These are phyloP conservation scores for Hucho hucho DNA, from an alignment of 2,113 vertebrate genomes.

Conservation along the genomic window DNA sequence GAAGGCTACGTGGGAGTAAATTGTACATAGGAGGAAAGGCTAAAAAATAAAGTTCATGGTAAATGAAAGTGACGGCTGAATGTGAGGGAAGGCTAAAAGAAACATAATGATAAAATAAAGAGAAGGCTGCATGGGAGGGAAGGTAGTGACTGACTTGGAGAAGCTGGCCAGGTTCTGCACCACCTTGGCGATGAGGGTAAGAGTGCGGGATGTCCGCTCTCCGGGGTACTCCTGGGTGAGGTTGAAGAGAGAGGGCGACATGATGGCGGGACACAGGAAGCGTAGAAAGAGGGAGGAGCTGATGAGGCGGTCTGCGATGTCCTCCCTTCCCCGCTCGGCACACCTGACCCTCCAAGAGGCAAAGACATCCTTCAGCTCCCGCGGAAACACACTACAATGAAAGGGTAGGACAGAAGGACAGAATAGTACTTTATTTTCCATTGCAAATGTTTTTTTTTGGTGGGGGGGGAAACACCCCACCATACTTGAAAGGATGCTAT, in stretches of 20 bases:
- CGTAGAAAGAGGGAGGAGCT: conserved; percentile 93
- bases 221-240: conserved; percentile 96
- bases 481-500: not conserved
- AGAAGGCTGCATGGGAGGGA: conserved; percentile 12
- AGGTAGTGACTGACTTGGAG: conserved; percentile 85
- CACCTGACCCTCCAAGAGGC: conserved; percentile 93
- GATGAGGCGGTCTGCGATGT: conserved; percentile 94
- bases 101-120: not conserved
- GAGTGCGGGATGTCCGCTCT: conserved; percentile 91
- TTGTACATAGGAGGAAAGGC: too few species aligned
- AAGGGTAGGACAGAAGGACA: not conserved
- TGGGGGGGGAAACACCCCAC: not conserved
- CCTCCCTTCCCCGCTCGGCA: conserved; percentile 91
- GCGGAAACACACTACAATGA: conserved; percentile 86
- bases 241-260: conserved; percentile 95
- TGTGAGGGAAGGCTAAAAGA: not conserved
- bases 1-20: not conserved
- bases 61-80: not conserved
- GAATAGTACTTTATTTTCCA: not conserved
- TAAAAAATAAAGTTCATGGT: too few species aligned
- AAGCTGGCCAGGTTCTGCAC: conserved; percentile 99
- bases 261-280: conserved; percentile 94
- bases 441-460: not conserved
- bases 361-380: conserved; percentile 97
- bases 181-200: conserved; percentile 97